Evolutionary conservation across 2,113 vertebrate species (phyloP).

Genomic region (Larimichthys polyactis): DNA sequence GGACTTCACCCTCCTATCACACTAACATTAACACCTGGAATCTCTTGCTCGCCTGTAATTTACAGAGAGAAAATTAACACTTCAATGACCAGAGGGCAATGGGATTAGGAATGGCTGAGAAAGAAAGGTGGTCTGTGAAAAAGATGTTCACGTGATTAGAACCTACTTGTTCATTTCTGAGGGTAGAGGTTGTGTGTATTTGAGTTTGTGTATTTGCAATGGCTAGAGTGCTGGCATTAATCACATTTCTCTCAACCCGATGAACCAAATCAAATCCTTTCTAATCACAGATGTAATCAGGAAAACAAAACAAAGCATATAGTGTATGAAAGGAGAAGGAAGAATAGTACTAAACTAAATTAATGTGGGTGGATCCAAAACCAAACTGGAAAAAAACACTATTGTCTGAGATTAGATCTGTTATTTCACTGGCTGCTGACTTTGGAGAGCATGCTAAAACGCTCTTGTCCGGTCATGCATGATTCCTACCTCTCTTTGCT

Average conservation of each 20-base stretch:
- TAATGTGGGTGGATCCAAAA: background rate
- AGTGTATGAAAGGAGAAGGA: background rate
- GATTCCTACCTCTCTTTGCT: constrained; percentile 93
- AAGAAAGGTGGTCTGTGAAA: background rate
- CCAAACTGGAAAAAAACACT: background rate
- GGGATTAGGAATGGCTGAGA: background rate
- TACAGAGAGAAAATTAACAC: constrained; percentile 42
- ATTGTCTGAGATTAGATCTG: constrained; percentile 29
- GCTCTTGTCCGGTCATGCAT: constrained; percentile 27
- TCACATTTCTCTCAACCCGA: background rate
- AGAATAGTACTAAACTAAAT: background rate
- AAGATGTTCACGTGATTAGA: constrained; percentile 11
- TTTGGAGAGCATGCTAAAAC: constrained; percentile 5
- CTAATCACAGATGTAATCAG: background rate
- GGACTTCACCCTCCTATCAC: constrained; percentile 15
- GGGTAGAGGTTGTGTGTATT: constrained; percentile 7
- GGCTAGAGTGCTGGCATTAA: background rate
- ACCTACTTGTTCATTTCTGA: constrained; percentile 7
- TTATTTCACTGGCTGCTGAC: constrained; percentile 7
- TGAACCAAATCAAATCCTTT: constrained; percentile 12
- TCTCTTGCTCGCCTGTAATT: constrained; percentile 53
- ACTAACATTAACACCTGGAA: constrained; percentile 65
- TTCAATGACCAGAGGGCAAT: constrained; percentile 23
- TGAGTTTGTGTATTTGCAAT: constrained; percentile 15
- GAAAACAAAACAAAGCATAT: constrained; percentile 10